phyloP scores from a whole-genome alignment of 2,888 invertebrate genomes.

The Anaspis maculata region DNA sequence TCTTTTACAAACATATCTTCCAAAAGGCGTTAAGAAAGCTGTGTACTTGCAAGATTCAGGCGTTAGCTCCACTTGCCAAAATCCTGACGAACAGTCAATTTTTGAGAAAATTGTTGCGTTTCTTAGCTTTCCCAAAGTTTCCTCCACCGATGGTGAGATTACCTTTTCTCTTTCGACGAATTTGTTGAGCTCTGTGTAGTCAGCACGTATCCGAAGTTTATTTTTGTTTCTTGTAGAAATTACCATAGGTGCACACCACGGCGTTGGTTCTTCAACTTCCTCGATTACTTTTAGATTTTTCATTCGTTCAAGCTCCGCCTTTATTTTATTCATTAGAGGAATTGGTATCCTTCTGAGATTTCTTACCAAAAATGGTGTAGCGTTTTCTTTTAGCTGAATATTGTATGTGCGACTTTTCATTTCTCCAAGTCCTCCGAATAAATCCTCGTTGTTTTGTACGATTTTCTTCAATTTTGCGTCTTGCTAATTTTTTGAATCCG shows the following conservation, averaged over 20 bases:
- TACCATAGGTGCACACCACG: conserved; percentile 34
- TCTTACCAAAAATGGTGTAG: background rate
- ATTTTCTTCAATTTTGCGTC: too few relatives aligned
- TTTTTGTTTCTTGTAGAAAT: conserved; percentile 23
- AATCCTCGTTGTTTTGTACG: background rate
- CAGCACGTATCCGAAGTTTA: conserved; percentile 24
- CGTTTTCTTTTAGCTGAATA: background rate
- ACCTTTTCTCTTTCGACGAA: conserved; percentile 16
- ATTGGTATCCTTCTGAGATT: background rate
- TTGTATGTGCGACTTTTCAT: background rate
- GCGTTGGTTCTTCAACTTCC: conserved; percentile 25
- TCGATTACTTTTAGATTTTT: conserved; percentile 23
- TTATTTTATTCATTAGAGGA: conserved; percentile 21
- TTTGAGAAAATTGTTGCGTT: conserved; percentile 17
- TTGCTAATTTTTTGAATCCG: background rate
- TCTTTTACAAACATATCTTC: conserved; percentile 12
- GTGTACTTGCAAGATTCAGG: conserved; percentile 4
- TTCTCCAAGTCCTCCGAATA: conserved; percentile 11
- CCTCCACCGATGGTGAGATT: conserved; percentile 18
- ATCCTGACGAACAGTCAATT: conserved; percentile 21
- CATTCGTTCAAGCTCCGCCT: conserved; percentile 26
- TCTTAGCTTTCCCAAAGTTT: conserved; percentile 17
- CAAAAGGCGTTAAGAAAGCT: conserved; percentile 13
- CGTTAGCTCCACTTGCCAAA: conserved; percentile 19
- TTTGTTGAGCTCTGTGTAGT: conserved; percentile 25